A percentile compares a stretch with the other conserved stretches of the same genome.
phyloP scores from a whole-genome alignment of 1,140 invertebrate species.

The Nylanderia fulva region DNA sequence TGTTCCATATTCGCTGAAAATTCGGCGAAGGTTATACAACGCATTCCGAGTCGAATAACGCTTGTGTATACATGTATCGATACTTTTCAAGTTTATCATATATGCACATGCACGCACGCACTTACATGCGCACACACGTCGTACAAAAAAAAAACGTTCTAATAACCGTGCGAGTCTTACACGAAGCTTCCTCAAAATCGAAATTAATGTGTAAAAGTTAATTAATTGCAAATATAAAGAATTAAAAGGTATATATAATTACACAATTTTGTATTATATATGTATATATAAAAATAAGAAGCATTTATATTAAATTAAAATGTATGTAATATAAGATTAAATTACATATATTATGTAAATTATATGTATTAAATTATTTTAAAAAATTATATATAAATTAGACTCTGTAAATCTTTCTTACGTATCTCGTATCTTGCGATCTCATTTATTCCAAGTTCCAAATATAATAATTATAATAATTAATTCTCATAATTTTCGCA shows the following conservation, averaged over 20 bases:
- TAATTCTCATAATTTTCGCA: too few relatives aligned
- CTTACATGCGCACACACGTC: neutral
- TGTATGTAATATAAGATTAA: too few relatives aligned
- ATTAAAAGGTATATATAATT: neutral
- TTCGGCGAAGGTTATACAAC: conserved; percentile 80
- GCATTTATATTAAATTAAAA: too few relatives aligned
- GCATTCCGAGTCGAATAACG: neutral
- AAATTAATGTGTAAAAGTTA: neutral
- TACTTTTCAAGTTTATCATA: conserved; percentile 3
- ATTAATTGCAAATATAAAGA: neutral
- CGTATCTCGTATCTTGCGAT: too few relatives aligned
- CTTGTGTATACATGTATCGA: neutral
- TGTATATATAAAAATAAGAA: neutral
- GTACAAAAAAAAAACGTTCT: neutral
- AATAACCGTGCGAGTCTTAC: neutral
- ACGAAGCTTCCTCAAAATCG: neutral
- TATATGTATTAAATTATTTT: too few relatives aligned
- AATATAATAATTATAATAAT: too few relatives aligned
- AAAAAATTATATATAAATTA: too few relatives aligned
- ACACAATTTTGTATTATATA: neutral
- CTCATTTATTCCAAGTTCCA: too few relatives aligned
- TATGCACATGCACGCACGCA: neutral
- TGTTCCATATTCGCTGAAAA: conserved; percentile 75
- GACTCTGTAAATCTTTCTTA: too few relatives aligned
- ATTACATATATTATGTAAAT: too few relatives aligned